phyloP scores from a whole-genome alignment of 2,797 vertebrate genomes.

The Austrolebias charrua region DNA sequence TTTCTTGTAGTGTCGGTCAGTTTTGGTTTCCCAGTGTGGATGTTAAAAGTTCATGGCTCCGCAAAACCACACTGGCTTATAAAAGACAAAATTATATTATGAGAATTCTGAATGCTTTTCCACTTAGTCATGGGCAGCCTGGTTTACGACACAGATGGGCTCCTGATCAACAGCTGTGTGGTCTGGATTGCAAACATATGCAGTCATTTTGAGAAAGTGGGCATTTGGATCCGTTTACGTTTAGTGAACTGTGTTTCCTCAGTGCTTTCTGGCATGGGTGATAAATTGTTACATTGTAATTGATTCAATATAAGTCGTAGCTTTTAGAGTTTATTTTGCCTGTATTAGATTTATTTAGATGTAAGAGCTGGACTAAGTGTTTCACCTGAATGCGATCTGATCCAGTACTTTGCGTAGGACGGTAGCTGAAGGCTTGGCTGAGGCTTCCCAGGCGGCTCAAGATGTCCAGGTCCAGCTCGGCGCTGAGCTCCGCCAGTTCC shows the following conservation, averaged over 20 bases:
- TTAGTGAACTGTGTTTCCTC: not conserved
- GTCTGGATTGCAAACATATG: not conserved
- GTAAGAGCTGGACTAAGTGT: not conserved
- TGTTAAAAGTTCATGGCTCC: conserved; percentile 16
- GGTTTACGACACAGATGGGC: not conserved
- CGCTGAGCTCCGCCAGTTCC: conserved; percentile 82
- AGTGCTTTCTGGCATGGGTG: not conserved
- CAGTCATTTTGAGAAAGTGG: conserved; percentile 7
- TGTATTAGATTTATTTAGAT: not conserved
- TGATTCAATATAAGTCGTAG: not conserved
- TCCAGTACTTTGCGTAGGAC: conserved; percentile 58
- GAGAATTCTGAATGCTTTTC: conserved; percentile 8
- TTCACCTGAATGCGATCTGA: conserved; percentile 66
- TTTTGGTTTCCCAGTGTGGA: conserved; percentile 8
- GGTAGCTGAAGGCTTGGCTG: conserved; percentile 73
- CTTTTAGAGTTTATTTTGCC: not conserved
- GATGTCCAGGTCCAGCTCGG: conserved; percentile 87
- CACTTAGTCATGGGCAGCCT: not conserved
- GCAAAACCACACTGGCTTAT: conserved; percentile 10
- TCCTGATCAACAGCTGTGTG: not conserved
- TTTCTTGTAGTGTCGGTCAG: not conserved
- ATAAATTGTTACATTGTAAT: not conserved
- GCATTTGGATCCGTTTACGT: not conserved
- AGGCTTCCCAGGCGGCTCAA: conserved; percentile 82
- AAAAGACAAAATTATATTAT: conserved; percentile 2